Evolutionary conservation across 2,888 invertebrate genomes (phyloP), one percentile per base, ranked within the genome.

Genomic region (Andrena bucephala): DNA sequence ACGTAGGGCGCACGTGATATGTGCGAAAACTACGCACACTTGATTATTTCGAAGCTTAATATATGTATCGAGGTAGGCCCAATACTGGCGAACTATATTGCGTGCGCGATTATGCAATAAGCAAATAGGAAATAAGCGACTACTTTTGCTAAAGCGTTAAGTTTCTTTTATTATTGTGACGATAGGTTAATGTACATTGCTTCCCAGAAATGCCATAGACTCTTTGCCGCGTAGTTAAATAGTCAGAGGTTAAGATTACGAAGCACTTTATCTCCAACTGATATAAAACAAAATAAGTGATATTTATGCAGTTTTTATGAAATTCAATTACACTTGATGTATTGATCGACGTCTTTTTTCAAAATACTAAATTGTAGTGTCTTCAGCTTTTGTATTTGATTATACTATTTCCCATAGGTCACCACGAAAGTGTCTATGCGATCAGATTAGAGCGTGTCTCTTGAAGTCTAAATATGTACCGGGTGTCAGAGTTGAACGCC

Each of bases 401-500:
- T 54, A 33, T 36, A 5, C 16, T 62, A 27, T 63, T 31, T 70
- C 33, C 65, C 20, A 63, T 62, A 54, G 67, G n/a, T 36, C 29
- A 70, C 54, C 70, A 62, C 77, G 50, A 42, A 59, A 67, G 67
- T 78, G 85, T 85, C 79, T 85, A 82, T 74, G 69, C 85, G 86
- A 91, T 91, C 89, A 81, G 87, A 90, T 89, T 88, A 91, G 88
- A 89, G 77, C 67, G 71, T 84, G 89, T 91, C 90, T 91, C 90
- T 92, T 91, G 92, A 92, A 93, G 92, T 92, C 90, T 91, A 92
- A 91, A 92, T 92, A 90, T 91, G 91, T 86, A 88, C 84, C 81
- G 85, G 85, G 84, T 81, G 88, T 88, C 83, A 85, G 92, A 90
- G 94, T 93, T 94, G 93, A 94, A 93, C 87, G 93, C 87, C 92